Evolutionary conservation across 1,140 invertebrate genomes (phyloP).

Genomic region (Cydia strobilella): DNA sequence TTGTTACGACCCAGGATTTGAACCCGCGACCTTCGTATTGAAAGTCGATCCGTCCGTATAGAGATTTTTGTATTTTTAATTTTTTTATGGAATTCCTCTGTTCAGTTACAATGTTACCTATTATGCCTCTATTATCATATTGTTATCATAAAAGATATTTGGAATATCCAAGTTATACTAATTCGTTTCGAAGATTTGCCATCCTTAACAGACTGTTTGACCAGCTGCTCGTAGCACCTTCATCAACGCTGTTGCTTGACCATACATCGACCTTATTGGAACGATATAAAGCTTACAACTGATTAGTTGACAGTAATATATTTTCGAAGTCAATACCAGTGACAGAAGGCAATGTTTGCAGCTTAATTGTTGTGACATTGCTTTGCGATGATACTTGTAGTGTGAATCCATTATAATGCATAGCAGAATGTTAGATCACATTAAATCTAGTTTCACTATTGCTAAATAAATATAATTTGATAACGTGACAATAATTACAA

Average conservation of each 20-base stretch:
- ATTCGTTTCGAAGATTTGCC: constrained; percentile 23
- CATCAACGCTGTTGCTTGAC: neutral
- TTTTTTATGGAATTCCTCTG: neutral
- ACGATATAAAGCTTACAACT: neutral
- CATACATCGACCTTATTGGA: neutral
- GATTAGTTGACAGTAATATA: neutral
- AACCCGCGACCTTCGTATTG: too few relatives aligned
- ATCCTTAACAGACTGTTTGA: constrained; percentile 16
- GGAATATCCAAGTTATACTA: neutral
- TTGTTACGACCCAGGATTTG: too few relatives aligned
- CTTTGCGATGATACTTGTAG: neutral
- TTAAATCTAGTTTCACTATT: too few relatives aligned
- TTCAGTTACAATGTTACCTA: neutral
- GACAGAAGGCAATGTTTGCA: constrained; percentile 28
- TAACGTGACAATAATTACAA: too few relatives aligned
- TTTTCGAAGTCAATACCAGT: constrained; percentile 1
- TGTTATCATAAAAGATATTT: neutral
- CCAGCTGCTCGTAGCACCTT: neutral
- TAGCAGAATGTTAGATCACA: too few relatives aligned
- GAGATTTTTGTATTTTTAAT: too few relatives aligned
- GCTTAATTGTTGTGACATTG: constrained; percentile 1
- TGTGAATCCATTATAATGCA: neutral
- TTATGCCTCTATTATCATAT: neutral
- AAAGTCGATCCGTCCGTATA: too few relatives aligned
- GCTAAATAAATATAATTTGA: too few relatives aligned